Conservation (phyloP, 2,797 vertebrate species). For the Sylvilagus floridanus region DNA sequence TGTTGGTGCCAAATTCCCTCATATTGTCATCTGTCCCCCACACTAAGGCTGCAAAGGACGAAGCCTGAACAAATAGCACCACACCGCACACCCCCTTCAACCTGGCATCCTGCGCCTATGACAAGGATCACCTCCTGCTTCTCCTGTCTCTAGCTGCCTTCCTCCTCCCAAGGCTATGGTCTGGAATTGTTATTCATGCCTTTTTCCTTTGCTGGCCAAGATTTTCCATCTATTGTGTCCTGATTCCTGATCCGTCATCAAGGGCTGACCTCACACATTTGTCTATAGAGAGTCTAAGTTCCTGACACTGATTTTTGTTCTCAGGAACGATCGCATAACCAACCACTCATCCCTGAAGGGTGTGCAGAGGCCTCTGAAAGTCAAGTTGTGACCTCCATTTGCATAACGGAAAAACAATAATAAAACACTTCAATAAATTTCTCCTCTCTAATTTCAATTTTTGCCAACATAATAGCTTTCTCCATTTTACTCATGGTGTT, state of each 20-base stretch:
- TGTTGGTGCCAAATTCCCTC: background rate
- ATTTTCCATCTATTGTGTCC: background rate
- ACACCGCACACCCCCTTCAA: background rate
- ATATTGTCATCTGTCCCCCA: no score
- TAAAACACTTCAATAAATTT: background rate
- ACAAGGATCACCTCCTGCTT: background rate
- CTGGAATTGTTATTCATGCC: background rate
- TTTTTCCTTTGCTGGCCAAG: background rate
- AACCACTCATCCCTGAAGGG: background rate
- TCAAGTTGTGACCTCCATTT: background rate
- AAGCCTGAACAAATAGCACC: background rate
- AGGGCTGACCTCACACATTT: no score
- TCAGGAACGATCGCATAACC: background rate
- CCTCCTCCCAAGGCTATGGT: background rate
- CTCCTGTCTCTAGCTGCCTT: background rate
- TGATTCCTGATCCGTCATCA: background rate
- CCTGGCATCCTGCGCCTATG: no score
- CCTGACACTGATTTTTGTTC: background rate
- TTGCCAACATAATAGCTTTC: background rate
- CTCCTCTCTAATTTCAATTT: background rate
- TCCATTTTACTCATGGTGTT: background rate
- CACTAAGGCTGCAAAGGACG: background rate
- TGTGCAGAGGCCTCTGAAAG: background rate
- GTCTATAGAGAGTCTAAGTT: background rate
- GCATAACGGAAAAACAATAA: background rate